Evolutionary conservation across 1,140 invertebrate genomes (phyloP).

Genomic region (Saxidomus purpurata): DNA sequence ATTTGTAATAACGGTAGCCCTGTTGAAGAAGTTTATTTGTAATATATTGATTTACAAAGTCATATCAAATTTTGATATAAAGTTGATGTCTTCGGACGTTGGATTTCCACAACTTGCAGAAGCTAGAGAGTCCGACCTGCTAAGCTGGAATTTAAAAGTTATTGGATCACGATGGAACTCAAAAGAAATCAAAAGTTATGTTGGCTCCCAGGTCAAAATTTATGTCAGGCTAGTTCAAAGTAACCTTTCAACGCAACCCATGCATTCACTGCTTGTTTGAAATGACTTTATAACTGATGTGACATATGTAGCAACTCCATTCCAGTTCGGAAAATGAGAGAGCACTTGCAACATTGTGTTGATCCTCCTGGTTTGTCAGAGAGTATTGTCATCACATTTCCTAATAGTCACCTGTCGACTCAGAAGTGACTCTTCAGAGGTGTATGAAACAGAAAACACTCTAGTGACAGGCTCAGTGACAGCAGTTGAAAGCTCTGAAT

Average conservation of each 20-base stretch:
- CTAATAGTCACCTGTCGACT: background rate
- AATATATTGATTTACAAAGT: no score
- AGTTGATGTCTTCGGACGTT: slow-evolving; percentile 6
- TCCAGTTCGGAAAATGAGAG: slow-evolving; percentile 44
- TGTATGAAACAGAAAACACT: background rate
- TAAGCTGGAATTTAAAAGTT: slow-evolving; percentile 45
- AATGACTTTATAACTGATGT: slow-evolving; percentile 16
- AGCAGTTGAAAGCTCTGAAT: background rate
- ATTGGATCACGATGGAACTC: slow-evolving; percentile 21
- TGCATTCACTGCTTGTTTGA: background rate
- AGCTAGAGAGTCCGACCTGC: slow-evolving; percentile 56
- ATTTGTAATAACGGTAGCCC: no score
- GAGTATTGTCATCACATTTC: background rate
- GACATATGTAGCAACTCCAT: background rate
- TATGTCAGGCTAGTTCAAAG: slow-evolving; percentile 53
- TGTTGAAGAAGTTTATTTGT: no score
- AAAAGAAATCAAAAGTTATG: background rate
- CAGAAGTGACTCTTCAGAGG: background rate
- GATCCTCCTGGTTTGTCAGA: background rate
- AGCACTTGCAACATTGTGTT: slow-evolving; percentile 21
- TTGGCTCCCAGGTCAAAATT: slow-evolving; percentile 39
- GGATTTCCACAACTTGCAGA: slow-evolving; percentile 43
- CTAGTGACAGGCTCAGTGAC: background rate
- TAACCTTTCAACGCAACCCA: slow-evolving; percentile 37
- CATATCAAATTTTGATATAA: slow-evolving; percentile 14